phyloP scores from a whole-genome alignment of 2,797 vertebrate genomes.

The Crossoptilon crossoptilon region DNA sequence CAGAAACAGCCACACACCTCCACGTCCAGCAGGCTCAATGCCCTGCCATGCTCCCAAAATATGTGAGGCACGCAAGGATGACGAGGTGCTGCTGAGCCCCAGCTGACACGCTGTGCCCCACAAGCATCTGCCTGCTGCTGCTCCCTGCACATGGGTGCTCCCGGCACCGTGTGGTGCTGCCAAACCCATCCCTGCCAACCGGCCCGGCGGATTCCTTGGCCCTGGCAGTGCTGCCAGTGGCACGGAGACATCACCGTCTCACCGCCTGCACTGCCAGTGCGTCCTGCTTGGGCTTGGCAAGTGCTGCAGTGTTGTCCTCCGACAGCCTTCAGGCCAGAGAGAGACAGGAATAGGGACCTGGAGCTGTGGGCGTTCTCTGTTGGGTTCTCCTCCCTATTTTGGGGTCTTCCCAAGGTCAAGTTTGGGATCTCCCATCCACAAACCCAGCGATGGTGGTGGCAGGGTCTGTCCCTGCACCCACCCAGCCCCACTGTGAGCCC shows the following conservation, averaged over 20 bases:
- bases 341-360: background rate
- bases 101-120: background rate
- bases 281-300: background rate
- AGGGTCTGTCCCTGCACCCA: background rate
- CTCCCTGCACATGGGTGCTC: background rate
- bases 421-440: background rate
- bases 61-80: background rate
- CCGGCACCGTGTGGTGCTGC: fast-evolving
- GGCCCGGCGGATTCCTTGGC: background rate
- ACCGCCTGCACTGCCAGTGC: background rate
- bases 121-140: background rate
- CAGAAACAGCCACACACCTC: background rate
- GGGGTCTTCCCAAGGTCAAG: background rate
- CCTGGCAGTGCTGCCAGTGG: background rate
- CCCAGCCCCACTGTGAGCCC: background rate
- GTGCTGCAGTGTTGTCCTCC: background rate
- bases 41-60: background rate
- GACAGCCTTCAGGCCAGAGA: background rate
- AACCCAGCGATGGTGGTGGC: background rate
- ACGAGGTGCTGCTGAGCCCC: background rate
- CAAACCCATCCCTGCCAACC: background rate
- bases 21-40: no score
- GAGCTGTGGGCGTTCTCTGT: background rate
- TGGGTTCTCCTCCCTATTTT: background rate
- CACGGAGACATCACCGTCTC: background rate